Base-by-base conservation (phyloP, 2,888 invertebrate species). In the Endomychus coccineus region DNA sequence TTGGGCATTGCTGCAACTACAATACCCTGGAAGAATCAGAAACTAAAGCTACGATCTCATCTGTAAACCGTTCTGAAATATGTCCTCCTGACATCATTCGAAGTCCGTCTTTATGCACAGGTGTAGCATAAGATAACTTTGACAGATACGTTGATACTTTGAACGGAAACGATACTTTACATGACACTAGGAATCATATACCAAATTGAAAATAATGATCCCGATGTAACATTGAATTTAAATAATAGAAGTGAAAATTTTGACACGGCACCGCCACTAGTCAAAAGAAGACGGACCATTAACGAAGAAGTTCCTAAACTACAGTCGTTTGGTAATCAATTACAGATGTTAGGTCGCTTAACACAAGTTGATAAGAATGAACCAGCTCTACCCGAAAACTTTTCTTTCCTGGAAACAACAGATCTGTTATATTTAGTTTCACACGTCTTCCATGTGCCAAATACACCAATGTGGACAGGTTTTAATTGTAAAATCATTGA, bases 121-220 rank as follows among this genome's bases (percentile, higher is more conserved):
- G 42, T n/a, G 24, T 50, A 16, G 50, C 46, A 2, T 46, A 38
- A 12, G 40, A 46, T 21, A 45, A 45, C 30, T 46, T 46, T 10
- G 39, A 44, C 32, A 22, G 39, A 24, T 40, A 33, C 12, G 40
- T 44, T 3, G 39, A 45, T 2, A 42, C 43, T 9, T 10, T 29
- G 13, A 35, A 33, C 36, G 40, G 40, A 27, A 43, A 42, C 31
- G 42, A 44, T 13, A 42, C 42, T 21, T 21, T 40, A 12, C 43
- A 50, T 27, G 45, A 48, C 28, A 47, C 46, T 44, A 4, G 45
- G 45, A 2, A 47, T 42, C 19, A 44, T 46, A 14, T 40, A 27
- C 21, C 45, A 48, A 39, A 36, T 42, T 38, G 28, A 38, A 32
- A 36, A 29, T 27, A 22, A 35, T 40, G 21, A 37, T 39, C 9